Base-by-base conservation (phyloP, 2,888 invertebrate genomes). In the Keiferia lycopersicella region DNA sequence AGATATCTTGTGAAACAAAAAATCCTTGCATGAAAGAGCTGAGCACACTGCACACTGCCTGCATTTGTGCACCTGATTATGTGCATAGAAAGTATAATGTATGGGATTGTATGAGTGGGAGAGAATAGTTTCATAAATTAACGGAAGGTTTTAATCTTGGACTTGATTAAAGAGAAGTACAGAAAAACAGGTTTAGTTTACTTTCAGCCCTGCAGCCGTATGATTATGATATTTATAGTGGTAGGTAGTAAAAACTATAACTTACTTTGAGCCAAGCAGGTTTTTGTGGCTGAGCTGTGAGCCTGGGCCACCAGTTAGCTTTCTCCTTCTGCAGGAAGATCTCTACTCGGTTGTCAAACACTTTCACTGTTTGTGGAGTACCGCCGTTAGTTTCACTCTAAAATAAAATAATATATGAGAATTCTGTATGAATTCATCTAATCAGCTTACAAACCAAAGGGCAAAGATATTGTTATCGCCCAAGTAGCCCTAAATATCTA, bases 201-300 rank as follows among this genome's bases (percentile, higher is more conserved):
- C n/a, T n/a, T n/a, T n/a, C n/a, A n/a, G n/a, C n/a, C n/a, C n/a
- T n/a, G n/a, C n/a, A 26, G 26, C 26, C 6, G 26, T 26, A 26
- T n/a, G 26, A 26, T 26, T 26, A 4, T 26, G 26, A 26, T 26
- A 4, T 26, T 2, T 26, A 26, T 26, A 6, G 26, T 26, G 26
- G 26, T 26, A 26, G 26, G 2, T 26, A 26, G 4, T 50, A 50
- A n/a, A 20, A 18, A 10, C 14, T 10, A 14, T 14, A 7, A 16
- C 30, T 56, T 78, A 93, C 93, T 88, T 97, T 98, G 4, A 98
- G 86, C 98, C 98, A 98, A 0, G 95, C 95, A 0, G 97, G 96
- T 83, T 98, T 98, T 74, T 96, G 95, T 0, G 95, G 95, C 67
- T 95, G 94, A 11, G 95, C 94, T 0, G 95, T 96, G 18, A 98